These are phyloP conservation scores for Pseudois nayaur DNA, from an alignment of 2,113 vertebrate species.

Conservation along the genomic window DNA sequence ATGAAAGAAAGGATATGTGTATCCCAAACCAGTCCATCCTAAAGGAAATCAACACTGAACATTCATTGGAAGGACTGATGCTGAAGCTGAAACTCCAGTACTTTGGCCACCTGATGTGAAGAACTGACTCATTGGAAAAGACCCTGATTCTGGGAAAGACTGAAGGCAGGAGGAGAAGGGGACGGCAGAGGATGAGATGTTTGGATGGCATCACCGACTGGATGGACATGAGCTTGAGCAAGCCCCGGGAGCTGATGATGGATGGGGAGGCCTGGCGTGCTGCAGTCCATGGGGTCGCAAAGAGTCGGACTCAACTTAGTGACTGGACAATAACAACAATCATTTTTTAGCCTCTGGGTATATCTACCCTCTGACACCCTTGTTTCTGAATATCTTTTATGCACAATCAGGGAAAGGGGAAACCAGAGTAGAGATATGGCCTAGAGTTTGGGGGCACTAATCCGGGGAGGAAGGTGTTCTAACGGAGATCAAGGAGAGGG, in stretches of 20 bases:
- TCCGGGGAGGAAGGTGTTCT: neutral
- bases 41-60: neutral
- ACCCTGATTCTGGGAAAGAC: neutral
- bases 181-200: rapidly evolving
- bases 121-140: neutral
- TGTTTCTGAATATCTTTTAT: neutral
- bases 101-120: neutral
- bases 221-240: neutral
- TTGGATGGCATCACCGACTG: neutral
- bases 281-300: neutral
- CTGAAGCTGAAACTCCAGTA: neutral
- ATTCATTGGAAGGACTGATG: neutral
- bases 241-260: neutral
- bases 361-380: neutral
- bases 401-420: neutral
- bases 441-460: neutral
- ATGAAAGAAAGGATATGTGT: neutral
- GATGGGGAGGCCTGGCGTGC: neutral
- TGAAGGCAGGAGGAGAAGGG: neutral
- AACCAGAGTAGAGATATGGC: neutral
- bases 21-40: neutral
- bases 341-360: rapidly evolving
- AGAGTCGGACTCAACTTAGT: neutral
- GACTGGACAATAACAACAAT: neutral
- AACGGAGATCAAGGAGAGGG: neutral